Conservation (phyloP, 1,140 invertebrate species). For the Tetragonula clypearis region DNA sequence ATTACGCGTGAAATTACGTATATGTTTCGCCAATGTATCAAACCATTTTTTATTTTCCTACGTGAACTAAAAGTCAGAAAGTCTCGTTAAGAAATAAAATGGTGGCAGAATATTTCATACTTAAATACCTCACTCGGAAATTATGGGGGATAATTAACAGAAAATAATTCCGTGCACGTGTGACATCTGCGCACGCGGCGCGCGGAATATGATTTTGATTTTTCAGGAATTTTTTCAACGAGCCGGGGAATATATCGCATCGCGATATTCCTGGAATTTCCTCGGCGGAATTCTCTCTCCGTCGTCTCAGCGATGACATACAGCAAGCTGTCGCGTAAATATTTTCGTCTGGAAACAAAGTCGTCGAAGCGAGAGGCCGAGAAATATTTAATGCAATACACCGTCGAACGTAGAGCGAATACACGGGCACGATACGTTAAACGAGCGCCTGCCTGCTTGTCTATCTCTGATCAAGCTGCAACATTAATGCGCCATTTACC, state of each 20-base stretch:
- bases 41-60: not conserved
- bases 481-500: constrained; percentile 68
- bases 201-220: not conserved
- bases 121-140: not conserved
- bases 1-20: no score
- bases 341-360: constrained; percentile 41
- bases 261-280: not conserved
- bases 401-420: constrained; percentile 30
- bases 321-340: constrained; percentile 25
- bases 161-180: not conserved
- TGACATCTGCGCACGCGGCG: not conserved
- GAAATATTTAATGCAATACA: constrained; percentile 66
- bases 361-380: constrained; percentile 34
- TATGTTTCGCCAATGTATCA: not conserved
- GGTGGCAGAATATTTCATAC: not conserved
- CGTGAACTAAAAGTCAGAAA: not conserved
- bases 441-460: constrained; percentile 53
- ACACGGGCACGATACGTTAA: constrained; percentile 41
- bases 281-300: not conserved
- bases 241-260: not conserved
- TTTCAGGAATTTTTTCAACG: not conserved
- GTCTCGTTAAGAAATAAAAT: not conserved
- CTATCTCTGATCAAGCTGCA: constrained; percentile 66
- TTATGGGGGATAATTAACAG: not conserved
- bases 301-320: no score